These are phyloP conservation scores for Sardinella longiceps DNA, from an alignment of 2,797 vertebrate genomes.

Conservation along the genomic window DNA sequence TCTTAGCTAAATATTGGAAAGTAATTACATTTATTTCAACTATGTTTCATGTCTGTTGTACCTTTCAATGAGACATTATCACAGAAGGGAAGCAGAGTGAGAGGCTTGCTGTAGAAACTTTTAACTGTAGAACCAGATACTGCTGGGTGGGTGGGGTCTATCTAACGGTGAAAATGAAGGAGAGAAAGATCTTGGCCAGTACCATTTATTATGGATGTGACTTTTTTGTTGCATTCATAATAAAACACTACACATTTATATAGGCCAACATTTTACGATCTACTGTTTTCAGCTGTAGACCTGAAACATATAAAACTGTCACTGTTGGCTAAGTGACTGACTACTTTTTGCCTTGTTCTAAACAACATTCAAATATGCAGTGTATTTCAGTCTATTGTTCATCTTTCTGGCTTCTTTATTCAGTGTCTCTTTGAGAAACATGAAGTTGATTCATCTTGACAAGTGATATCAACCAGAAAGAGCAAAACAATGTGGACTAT, in stretches of 20 bases:
- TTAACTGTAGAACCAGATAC: not conserved
- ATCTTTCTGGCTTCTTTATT: not conserved
- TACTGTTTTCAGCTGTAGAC: too few species aligned
- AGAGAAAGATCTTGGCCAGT: too few species aligned
- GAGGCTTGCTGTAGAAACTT: not conserved
- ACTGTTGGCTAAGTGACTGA: not conserved
- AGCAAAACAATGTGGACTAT: not conserved
- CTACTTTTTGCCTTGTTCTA: not conserved
- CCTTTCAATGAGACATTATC: not conserved
- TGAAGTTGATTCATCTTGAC: too few species aligned
- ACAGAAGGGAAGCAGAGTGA: not conserved
- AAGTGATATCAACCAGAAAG: too few species aligned
- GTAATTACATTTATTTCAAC: constrained; percentile 3
- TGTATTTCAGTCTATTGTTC: not conserved
- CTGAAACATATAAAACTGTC: too few species aligned
- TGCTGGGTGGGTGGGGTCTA: too few species aligned
- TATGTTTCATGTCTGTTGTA: not conserved
- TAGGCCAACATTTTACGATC: too few species aligned
- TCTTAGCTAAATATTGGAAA: constrained; percentile 4
- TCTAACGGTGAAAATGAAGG: not conserved
- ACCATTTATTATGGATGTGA: too few species aligned
- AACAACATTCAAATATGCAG: not conserved
- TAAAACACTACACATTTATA: too few species aligned
- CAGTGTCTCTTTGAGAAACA: too few species aligned
- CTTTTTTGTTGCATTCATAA: too few species aligned